A percentile compares a stretch with the other conserved stretches of the same genome.
These are phyloP conservation scores for Anticlea derivata DNA, from an alignment of 2,888 invertebrate species.

Conservation along the genomic window DNA sequence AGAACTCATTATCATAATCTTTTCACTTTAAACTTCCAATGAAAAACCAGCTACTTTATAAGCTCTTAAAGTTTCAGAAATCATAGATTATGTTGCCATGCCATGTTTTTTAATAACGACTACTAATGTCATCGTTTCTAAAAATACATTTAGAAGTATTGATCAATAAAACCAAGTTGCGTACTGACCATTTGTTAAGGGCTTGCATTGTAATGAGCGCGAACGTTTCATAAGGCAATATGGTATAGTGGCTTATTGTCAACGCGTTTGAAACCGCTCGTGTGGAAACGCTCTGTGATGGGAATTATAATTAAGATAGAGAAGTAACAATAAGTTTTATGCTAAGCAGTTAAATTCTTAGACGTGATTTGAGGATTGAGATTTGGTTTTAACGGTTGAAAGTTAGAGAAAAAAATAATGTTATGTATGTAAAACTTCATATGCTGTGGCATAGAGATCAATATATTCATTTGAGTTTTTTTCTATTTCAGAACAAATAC, in stretches of 20 bases:
- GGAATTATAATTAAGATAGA: constrained; percentile 18
- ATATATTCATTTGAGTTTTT: constrained; percentile 13
- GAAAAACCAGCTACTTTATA: no score
- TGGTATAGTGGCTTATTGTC: constrained; percentile 17
- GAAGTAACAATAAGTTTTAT: constrained; percentile 17
- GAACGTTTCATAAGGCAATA: constrained; percentile 23
- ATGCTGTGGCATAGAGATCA: background rate
- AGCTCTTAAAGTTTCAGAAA: no score
- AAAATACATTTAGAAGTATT: no score
- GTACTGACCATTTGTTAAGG: constrained; percentile 13
- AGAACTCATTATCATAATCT: no score
- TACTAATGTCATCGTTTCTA: no score
- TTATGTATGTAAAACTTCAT: no score
- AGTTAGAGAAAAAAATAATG: background rate
- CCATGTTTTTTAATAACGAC: no score
- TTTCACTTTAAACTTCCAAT: no score
- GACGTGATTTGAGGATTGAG: constrained; percentile 2
- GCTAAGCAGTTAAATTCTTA: constrained; percentile 4
- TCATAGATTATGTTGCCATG: no score
- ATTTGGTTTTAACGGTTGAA: no score
- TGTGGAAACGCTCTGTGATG: constrained; percentile 18
- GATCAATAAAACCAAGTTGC: constrained; percentile 11
- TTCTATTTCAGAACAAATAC: constrained; percentile 70
- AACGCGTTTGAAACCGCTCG: constrained; percentile 4
- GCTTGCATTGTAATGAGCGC: constrained; percentile 21